Conservation (phyloP, 1,140 invertebrate species). For the Pararge aegeria region DNA sequence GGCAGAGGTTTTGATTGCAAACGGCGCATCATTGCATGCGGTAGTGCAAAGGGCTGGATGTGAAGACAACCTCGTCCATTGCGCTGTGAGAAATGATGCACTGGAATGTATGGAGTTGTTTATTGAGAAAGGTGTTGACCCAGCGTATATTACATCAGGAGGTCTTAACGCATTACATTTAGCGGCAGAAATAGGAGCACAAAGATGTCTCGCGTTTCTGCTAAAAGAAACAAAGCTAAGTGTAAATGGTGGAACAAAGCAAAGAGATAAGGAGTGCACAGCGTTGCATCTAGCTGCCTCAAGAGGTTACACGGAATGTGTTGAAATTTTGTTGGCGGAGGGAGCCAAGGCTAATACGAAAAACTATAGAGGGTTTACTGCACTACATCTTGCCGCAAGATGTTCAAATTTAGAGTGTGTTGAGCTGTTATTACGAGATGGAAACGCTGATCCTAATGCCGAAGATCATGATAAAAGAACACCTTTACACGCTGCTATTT, state of each 20-base stretch:
- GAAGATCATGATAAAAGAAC: conserved; percentile 81
- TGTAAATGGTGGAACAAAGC: conserved; percentile 63
- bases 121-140: conserved; percentile 74
- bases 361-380: conserved; percentile 81
- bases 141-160: conserved; percentile 77
- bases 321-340: conserved; percentile 81
- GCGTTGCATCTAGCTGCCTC: conserved; percentile 85
- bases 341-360: conserved; percentile 81
- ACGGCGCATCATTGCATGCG: conserved; percentile 73
- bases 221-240: conserved; percentile 77
- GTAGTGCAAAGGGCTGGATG: conserved; percentile 68
- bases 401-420: conserved; percentile 80
- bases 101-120: conserved; percentile 81
- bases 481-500: conserved; percentile 82
- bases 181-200: conserved; percentile 80
- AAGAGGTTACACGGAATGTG: conserved; percentile 82
- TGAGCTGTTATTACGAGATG: conserved; percentile 77
- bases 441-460: conserved; percentile 80
- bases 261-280: conserved; percentile 81
- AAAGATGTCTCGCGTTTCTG: conserved; percentile 76
- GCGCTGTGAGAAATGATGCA: conserved; percentile 79
- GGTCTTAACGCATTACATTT: conserved; percentile 82
- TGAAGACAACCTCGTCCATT: conserved; percentile 81
- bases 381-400: conserved; percentile 82
- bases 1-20: conserved; percentile 75